Evolutionary conservation across 2,888 invertebrate species (phyloP), one percentile per base, ranked within the genome.

Genomic region (Rhorus exstirpatorius): DNA sequence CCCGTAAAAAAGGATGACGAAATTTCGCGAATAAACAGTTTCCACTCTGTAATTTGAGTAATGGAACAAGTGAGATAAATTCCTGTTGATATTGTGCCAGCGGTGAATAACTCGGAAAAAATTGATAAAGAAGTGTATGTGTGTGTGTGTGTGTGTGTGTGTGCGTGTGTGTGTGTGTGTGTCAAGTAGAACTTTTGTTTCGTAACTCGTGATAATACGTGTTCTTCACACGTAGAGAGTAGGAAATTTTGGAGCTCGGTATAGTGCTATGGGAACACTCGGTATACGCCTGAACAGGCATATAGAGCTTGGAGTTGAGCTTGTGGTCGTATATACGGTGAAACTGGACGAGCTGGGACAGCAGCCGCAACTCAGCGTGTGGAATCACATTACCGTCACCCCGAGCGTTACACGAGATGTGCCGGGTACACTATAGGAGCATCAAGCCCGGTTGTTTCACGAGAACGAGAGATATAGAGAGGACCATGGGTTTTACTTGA

Each of bases 321-420:
- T 83, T 86, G 86, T 72, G 31, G 60, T 46, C 35, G 46, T 76
- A 41, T 76, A 76, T 38, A 61, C 60, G 14, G 49, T 21, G 46
- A 65, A 51, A 74, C 77, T 63, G 79, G 68, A 79, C 58, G 76
- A 53, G 55, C 71, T 49, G 14, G 46, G 49, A 58, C 41, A 61
- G 79, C 21, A 85, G 79, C 89, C 88, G 84, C 87, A 89, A 88
- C 90, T 89, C 87, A 83, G 79, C 84, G 84, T 86, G 87, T 86
- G 87, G 88, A 91, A 91, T 91, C 89, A 89, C 90, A 90, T 92
- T 91, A 92, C 86, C 88, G 87, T 89, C 87, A 87, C 83, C 83
- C 86, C 86, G 63, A 74, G 49, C 63, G 46, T 35, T 70, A 70
- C 44, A 44, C 41, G 74, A 63, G 70, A 68, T 63, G 70, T 46